Conservation (phyloP, 2,797 vertebrate species). For the Ciconia nigra region DNA sequence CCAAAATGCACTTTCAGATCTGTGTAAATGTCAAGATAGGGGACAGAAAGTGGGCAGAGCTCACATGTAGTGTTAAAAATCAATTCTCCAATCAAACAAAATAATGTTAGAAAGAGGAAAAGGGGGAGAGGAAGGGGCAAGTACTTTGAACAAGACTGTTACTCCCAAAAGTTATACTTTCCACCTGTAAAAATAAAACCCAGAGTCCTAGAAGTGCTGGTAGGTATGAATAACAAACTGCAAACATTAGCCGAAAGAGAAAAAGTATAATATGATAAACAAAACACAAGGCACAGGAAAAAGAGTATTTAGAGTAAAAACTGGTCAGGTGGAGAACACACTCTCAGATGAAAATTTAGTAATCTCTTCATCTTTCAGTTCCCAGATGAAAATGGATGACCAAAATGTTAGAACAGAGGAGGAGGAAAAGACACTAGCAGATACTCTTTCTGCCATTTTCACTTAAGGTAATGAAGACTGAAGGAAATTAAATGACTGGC, state of each 20-base stretch:
- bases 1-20: neutral
- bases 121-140: neutral
- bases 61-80: neutral
- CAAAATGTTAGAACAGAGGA: neutral
- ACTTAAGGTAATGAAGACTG: neutral
- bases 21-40: neutral
- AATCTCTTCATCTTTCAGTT: neutral
- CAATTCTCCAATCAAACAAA: neutral
- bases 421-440: neutral
- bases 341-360: neutral
- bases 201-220: neutral
- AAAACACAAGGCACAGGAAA: neutral
- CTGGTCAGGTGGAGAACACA: neutral
- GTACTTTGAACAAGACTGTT: neutral
- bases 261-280: neutral
- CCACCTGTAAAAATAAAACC: neutral
- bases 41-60: neutral
- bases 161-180: neutral
- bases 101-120: neutral
- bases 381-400: neutral
- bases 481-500: neutral
- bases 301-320: neutral
- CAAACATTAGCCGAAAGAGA: neutral
- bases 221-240: neutral
- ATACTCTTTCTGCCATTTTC: neutral